Conservation (phyloP, 2,888 invertebrate genomes). For the Aspidiotus rigidus region DNA sequence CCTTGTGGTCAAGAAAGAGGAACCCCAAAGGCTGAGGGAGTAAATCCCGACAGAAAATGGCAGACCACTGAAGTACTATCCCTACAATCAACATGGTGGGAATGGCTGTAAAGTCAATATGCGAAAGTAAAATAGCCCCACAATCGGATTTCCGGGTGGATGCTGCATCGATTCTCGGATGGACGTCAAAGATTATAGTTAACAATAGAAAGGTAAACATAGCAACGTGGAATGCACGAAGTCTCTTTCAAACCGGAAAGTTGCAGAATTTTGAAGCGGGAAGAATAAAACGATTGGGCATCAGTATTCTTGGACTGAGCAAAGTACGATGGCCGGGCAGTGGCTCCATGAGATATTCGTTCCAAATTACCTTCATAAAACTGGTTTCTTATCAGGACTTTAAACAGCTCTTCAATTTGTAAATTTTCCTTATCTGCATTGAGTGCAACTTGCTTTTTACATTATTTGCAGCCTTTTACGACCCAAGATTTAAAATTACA, state of each 20-base stretch:
- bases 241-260: conserved; percentile 9
- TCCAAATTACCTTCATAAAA: no score
- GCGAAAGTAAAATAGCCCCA: background rate
- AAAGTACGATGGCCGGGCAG: no score
- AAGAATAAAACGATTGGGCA: background rate
- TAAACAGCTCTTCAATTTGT: no score
- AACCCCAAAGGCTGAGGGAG: conserved; percentile 13
- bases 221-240: conserved; percentile 8
- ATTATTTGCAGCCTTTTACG: no score
- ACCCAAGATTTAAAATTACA: no score
- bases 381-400: no score
- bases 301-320: conserved; percentile 3
- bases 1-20: no score
- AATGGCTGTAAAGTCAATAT: background rate
- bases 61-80: conserved; percentile 4
- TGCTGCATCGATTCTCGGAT: background rate
- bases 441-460: no score
- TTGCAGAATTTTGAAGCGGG: background rate
- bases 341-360: no score
- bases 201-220: background rate
- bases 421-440: no score
- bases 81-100: background rate
- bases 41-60: conserved; percentile 7
- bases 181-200: background rate
- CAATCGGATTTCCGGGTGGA: background rate